Conservation (phyloP, 2,888 invertebrate species). For the Acanthosepion pharaonis region DNA sequence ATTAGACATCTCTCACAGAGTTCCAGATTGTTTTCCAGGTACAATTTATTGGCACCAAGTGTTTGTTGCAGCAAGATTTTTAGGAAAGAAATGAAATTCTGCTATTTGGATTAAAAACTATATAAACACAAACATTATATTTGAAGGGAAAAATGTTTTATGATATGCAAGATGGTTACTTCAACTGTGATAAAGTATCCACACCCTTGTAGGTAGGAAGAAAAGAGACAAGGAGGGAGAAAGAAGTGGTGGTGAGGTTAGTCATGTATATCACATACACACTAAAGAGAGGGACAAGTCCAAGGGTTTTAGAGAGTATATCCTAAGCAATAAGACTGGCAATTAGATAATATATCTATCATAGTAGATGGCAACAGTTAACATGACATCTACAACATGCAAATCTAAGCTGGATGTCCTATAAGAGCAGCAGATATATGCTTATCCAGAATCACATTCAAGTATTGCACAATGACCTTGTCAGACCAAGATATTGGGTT, state of each 20-base stretch:
- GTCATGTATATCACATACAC: neutral
- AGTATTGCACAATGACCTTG: constrained; percentile 86
- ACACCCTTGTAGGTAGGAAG: neutral
- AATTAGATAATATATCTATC: neutral
- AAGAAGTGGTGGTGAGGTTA: neutral
- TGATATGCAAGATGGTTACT: neutral
- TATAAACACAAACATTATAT: neutral
- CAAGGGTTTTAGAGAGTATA: neutral
- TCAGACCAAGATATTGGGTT: constrained; percentile 95
- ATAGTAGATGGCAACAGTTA: neutral
- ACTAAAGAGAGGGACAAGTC: no score
- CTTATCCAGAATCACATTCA: constrained; percentile 75
- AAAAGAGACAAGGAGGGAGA: neutral
- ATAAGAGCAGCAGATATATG: neutral
- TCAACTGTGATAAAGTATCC: neutral
- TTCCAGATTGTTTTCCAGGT: neutral
- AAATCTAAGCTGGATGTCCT: neutral
- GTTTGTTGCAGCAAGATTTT: neutral
- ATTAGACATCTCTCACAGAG: neutral
- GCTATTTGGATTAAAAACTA: no score
- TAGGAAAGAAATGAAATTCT: neutral
- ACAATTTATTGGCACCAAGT: no score
- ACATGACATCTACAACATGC: neutral
- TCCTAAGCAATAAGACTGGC: neutral
- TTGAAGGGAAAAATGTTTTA: neutral